Base-by-base conservation (phyloP, 2,113 vertebrate species). In the Ageneiosus marmoratus region DNA sequence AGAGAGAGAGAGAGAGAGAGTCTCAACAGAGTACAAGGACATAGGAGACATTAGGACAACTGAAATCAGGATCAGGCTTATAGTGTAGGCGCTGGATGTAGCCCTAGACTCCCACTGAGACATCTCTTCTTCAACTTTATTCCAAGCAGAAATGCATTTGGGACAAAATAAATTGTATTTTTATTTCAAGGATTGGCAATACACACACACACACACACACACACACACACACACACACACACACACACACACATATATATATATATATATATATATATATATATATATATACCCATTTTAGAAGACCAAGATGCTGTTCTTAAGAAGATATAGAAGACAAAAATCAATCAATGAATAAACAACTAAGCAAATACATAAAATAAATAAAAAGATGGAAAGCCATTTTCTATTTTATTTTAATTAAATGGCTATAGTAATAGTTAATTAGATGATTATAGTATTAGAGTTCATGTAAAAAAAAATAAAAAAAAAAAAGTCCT, bases 11-110 rank as follows among this genome's bases (percentile, higher is more conserved):
- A 91, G 92, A 90, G 88, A 92, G 89, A 88, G 90, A 88, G 85
- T 91, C 90, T 89, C 88, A n/a, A 46, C 87, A 87, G 89, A 85
- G 89, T 88, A 91, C 93, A 93, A 94, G 93, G 93, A 89, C 90
- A 86, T 80, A 83, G 22, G 18, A 72, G 34, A 62, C 82, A 83
- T 73, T 50, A 73, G 81, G 50, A 70, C 72, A 63, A 46, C 18
- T 3, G 32, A 41, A 69, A n/a, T 63, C 55, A 77, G 51, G 32
- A n/a, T 63, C 63, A 77, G 51, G 51, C 56, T 29, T 67, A 22
- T 50, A 27, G 65, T 32, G n/a, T 74, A 32, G 44, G 69, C 37
- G 24, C 10, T 24, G 11, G 20, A 72, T 48, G 44, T 48, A 48
- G 69, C 41, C 27, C 16, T 27, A 72, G 48, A 74, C 27, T 32